These are phyloP conservation scores for Telmatochromis brichardi DNA, from an alignment of 2,113 vertebrate genomes.

Conservation along the genomic window DNA sequence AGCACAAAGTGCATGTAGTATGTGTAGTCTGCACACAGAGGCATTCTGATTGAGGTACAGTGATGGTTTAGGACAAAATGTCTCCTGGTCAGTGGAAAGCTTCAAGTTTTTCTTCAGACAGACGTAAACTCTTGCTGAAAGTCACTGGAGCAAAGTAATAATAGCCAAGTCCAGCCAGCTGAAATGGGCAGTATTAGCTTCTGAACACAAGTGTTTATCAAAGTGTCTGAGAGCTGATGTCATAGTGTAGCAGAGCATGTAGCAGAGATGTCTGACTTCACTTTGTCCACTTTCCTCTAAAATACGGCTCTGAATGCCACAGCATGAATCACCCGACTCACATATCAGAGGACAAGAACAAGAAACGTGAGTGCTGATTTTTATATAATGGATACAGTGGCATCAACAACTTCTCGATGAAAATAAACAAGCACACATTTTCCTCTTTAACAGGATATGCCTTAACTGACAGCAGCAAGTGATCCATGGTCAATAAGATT, in stretches of 20 bases:
- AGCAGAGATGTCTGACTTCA: background rate
- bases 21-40: background rate
- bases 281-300: background rate
- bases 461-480: background rate
- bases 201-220: constrained; percentile 27
- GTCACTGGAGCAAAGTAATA: background rate
- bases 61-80: background rate
- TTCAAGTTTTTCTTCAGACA: background rate
- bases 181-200: constrained; percentile 5
- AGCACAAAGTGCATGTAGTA: accelerated
- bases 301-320: background rate
- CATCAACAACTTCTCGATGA: background rate
- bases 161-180: background rate
- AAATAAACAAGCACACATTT: background rate
- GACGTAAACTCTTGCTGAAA: background rate
- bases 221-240: constrained; percentile 47
- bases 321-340: background rate
- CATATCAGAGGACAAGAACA: background rate
- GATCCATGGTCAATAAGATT: accelerated
- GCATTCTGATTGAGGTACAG: background rate
- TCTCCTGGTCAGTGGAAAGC: background rate
- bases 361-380: background rate
- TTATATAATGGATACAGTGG: no score
- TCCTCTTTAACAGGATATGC: background rate
- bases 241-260: constrained; percentile 4